Evolutionary conservation across 2,797 vertebrate species (phyloP).

Genomic region (Xerus rutilus): DNA sequence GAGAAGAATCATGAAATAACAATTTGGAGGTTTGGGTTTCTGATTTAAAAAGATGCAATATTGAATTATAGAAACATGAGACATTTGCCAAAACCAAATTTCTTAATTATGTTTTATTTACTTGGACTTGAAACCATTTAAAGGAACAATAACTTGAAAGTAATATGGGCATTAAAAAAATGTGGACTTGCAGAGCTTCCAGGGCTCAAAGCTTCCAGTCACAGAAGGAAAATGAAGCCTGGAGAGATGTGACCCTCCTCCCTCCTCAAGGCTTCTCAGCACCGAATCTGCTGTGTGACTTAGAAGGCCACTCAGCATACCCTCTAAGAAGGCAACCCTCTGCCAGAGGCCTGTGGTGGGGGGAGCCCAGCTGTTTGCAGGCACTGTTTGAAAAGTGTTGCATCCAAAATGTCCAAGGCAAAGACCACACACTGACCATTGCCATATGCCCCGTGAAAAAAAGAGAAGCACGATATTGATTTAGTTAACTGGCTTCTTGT

Average conservation of each 20-base stretch:
- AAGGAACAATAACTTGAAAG: conserved; percentile 35
- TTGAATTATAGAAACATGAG: conserved; percentile 19
- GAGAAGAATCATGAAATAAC: neutral
- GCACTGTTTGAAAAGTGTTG: neutral
- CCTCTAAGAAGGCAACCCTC: neutral
- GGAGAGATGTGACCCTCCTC: neutral
- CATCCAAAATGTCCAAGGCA: neutral
- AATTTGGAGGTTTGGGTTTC: neutral
- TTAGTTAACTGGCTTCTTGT: neutral
- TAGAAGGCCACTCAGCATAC: neutral
- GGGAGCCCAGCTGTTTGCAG: neutral
- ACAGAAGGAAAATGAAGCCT: neutral
- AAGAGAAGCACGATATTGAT: neutral
- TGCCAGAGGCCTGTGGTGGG: rapidly evolving
- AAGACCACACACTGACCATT: neutral
- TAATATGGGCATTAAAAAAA: conserved; percentile 38
- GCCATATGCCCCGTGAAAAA: neutral
- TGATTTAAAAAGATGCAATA: conserved; percentile 25
- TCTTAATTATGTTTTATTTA: conserved; percentile 57
- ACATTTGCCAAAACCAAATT: conserved; percentile 22
- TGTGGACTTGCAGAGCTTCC: neutral
- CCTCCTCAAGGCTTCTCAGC: neutral
- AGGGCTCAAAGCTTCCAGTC: conserved; percentile 1
- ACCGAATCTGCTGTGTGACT: rapidly evolving
- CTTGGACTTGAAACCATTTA: conserved; percentile 54